Percentiles rank a stretch among this genome's conserved stretches.
Evolutionary conservation across 2,113 vertebrate species (phyloP).

Genomic region (Oenanthe oenanthe): DNA sequence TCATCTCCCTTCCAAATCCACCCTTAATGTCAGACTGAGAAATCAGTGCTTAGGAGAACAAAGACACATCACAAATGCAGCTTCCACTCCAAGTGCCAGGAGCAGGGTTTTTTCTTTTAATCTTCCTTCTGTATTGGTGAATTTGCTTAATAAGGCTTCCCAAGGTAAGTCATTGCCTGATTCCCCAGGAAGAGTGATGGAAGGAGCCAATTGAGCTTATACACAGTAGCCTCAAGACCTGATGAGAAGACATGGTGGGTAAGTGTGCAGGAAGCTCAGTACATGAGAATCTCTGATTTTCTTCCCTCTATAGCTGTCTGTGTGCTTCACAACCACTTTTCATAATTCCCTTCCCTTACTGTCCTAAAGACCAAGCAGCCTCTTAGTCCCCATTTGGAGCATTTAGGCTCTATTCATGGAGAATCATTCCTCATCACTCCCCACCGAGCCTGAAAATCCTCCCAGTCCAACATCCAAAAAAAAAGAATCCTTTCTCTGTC

Average conservation of each 20-base stretch:
- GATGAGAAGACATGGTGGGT: neutral
- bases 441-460: neutral
- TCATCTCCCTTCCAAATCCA: constrained; percentile 14
- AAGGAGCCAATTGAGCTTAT: neutral
- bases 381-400: neutral
- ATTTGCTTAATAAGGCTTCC: neutral
- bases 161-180: neutral
- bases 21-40: neutral
- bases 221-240: neutral
- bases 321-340: neutral
- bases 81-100: neutral
- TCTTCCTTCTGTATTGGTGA: neutral
- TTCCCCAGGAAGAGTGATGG: neutral
- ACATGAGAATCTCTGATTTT: neutral
- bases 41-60: neutral
- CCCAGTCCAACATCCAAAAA: neutral
- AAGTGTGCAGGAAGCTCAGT: neutral
- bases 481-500: neutral
- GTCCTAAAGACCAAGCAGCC: neutral
- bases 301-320: neutral
- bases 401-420: neutral
- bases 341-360: neutral
- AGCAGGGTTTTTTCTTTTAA: neutral
- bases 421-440: neutral
- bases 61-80: neutral